Evolutionary conservation across 1,140 invertebrate species (phyloP), one percentile per base, ranked within the genome.

Genomic region (Drosophila kepulauana): DNA sequence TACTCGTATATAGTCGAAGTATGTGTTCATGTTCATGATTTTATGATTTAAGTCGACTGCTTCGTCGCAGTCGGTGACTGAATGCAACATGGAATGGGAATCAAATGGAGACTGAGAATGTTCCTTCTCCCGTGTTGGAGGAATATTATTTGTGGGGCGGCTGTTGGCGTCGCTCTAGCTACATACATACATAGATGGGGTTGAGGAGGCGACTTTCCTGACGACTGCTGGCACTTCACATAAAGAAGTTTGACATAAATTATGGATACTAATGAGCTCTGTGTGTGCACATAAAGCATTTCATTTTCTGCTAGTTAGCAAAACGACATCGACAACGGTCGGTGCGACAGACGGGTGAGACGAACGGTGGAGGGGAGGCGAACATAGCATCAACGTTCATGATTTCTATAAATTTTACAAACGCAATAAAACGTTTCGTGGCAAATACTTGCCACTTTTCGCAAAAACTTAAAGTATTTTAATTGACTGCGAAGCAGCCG

Each of bases 231-330:
- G 54, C 77, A 88, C 80, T 80, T 74, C 85, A 68, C 78, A 78
- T 84, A 87, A 87, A 87, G 85, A 89, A 87, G 59, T 89, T 87
- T 87, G 84, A 78, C 84, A 89, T 89, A 88, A 88, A 85, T 88
- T 89, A 85, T 85, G 75, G 85, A 89, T 89, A 89, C 84, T 89
- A 88, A 89, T 88, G 84, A 88, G 84, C 75, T 84, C 81, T 73
- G 67, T 81, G 70, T 81, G 84, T 71, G 78, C 62, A 69, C 84
- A 80, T 88, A 81, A 85, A 89, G 62, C 75, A 88, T 88, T 56
- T 78, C 72, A 70, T 75, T 68, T 68, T 54, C 65, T 48, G 58
- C 69, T 58, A 51, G 28, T 65, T 65, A 56, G 45, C 57, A 57
- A 1, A 30, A 28, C 20, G 43, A 11, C 54, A 66, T 20, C 35